Evolutionary conservation across 2,113 vertebrate genomes (phyloP).

Genomic region (Dinomys branickii): DNA sequence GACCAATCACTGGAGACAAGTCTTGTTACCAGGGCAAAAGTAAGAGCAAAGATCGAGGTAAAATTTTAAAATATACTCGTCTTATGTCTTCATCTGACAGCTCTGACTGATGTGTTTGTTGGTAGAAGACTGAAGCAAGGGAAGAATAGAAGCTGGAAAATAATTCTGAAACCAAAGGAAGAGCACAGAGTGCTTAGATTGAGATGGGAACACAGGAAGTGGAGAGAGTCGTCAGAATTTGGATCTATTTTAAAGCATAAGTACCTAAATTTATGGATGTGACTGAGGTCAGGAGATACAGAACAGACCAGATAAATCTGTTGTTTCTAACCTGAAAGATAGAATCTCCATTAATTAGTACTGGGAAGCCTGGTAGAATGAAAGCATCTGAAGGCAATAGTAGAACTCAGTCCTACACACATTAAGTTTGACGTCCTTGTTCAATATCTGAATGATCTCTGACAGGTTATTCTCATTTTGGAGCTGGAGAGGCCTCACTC

Average conservation of each 20-base stretch:
- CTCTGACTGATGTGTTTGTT: not conserved
- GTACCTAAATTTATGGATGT: not conserved
- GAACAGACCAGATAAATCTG: not conserved
- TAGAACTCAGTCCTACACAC: not conserved
- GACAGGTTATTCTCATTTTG: not conserved
- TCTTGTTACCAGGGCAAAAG: not conserved
- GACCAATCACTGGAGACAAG: not conserved
- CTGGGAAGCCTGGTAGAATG: not conserved
- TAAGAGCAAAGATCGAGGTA: not conserved
- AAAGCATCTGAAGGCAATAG: not conserved
- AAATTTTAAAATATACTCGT: not conserved
- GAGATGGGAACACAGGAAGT: not conserved
- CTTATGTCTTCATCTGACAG: not conserved
- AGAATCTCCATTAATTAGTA: not conserved
- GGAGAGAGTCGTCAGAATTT: not conserved
- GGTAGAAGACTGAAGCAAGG: not conserved
- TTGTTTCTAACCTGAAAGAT: not conserved
- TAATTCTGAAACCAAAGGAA: not conserved
- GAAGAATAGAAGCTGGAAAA: not conserved
- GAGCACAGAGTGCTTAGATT: not conserved
- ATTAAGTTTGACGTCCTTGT: not conserved
- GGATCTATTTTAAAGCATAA: not conserved
- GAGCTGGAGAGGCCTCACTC: not conserved
- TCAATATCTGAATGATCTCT: not conserved
- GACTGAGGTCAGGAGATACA: not conserved